These are phyloP conservation scores for Byasa hedistus DNA, from an alignment of 2,888 invertebrate species.

Conservation along the genomic window DNA sequence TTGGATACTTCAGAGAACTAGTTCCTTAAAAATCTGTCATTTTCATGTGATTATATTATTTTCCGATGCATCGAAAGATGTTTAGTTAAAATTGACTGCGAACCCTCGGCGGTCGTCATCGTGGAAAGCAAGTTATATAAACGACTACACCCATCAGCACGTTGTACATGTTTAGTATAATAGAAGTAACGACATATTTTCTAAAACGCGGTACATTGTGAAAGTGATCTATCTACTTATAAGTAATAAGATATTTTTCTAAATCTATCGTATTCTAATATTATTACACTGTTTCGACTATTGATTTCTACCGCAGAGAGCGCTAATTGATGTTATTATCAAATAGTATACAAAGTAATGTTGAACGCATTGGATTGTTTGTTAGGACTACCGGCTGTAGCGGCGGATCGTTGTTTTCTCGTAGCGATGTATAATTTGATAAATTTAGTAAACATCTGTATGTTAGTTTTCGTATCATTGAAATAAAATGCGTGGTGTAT, in stretches of 20 bases:
- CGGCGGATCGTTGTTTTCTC: not conserved
- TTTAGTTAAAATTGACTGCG: too few species aligned
- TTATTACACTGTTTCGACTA: not conserved
- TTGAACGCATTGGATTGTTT: not conserved
- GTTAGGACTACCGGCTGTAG: not conserved
- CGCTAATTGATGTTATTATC: too few species aligned
- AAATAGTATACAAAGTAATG: not conserved
- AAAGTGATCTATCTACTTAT: conserved; percentile 22
- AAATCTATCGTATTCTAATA: conserved; percentile 16
- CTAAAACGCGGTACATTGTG: conserved; percentile 22
- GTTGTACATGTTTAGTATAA: too few species aligned
- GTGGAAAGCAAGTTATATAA: too few species aligned
- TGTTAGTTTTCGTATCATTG: conserved; percentile 42
- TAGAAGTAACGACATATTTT: not conserved
- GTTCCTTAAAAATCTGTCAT: conserved; percentile 23
- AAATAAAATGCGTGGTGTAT: conserved; percentile 36
- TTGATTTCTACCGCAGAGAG: not conserved
- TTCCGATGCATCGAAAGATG: too few species aligned
- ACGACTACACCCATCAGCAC: too few species aligned
- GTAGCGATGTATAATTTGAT: not conserved
- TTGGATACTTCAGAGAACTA: not conserved
- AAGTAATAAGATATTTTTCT: conserved; percentile 34
- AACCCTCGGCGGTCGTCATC: too few species aligned
- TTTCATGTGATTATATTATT: conserved; percentile 7
- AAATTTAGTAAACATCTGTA: conserved; percentile 1